phyloP scores from a whole-genome alignment of 2,797 vertebrate genomes.

The Aulostomus chinensis region DNA sequence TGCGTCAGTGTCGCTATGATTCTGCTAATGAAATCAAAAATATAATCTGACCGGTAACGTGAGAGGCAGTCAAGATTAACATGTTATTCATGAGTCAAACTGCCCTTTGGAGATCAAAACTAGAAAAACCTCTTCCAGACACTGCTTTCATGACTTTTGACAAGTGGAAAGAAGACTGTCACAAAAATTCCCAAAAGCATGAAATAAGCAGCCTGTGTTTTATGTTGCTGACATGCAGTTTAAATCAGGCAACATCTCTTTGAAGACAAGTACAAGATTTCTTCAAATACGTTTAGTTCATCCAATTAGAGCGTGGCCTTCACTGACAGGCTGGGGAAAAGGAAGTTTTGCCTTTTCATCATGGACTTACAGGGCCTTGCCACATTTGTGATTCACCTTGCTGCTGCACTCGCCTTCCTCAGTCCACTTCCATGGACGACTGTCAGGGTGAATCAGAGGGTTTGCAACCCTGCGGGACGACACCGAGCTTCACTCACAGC shows the following conservation, averaged over 20 bases:
- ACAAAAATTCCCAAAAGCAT: constrained; percentile 4
- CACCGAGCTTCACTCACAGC: constrained; percentile 22
- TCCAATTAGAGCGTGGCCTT: constrained; percentile 44
- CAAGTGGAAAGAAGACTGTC: constrained; percentile 35
- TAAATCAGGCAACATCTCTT: constrained; percentile 37
- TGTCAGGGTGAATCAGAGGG: constrained; percentile 38
- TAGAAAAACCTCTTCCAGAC: neutral
- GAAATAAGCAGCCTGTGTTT: constrained; percentile 38
- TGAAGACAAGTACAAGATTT: constrained; percentile 43
- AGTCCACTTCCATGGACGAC: constrained; percentile 21
- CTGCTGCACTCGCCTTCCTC: constrained; percentile 22
- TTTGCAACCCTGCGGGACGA: constrained; percentile 19
- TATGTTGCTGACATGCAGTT: constrained; percentile 12
- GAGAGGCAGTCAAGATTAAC: constrained; percentile 4
- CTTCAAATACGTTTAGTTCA: constrained; percentile 14
- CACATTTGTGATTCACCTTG: constrained; percentile 50
- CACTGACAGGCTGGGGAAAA: constrained; percentile 20
- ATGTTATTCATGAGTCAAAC: constrained; percentile 1
- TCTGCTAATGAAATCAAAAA: neutral
- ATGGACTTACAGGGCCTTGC: constrained; percentile 22
- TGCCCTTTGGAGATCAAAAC: constrained; percentile 14
- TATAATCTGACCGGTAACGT: neutral
- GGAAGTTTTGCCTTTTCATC: constrained; percentile 39
- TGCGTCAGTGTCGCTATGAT: neutral
- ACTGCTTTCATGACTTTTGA: constrained; percentile 33